Evolutionary conservation across 1,140 invertebrate species (phyloP).

Genomic region (Drosophila kurseongensis): DNA sequence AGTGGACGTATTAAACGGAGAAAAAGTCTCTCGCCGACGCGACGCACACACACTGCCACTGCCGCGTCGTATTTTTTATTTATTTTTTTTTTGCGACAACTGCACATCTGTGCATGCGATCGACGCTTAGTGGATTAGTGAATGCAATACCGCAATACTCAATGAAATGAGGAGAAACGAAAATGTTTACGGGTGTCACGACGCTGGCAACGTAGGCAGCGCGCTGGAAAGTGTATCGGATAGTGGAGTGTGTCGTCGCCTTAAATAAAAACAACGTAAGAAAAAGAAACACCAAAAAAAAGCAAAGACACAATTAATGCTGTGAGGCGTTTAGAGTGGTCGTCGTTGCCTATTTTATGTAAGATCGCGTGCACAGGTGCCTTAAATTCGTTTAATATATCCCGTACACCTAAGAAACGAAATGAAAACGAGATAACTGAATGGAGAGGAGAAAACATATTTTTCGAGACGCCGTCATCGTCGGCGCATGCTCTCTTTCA

Average conservation of each 20-base stretch:
- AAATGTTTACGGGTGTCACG: constrained; percentile 9
- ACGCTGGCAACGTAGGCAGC: constrained; percentile 32
- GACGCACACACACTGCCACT: constrained; percentile 28
- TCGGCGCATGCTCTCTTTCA: constrained; percentile 30
- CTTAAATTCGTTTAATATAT: constrained; percentile 20
- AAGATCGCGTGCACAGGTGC: constrained; percentile 69
- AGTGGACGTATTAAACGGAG: constrained; percentile 1
- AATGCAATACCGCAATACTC: constrained; percentile 23
- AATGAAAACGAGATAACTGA: constrained; percentile 42
- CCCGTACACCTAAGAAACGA: constrained; percentile 15
- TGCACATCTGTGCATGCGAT: constrained; percentile 6
- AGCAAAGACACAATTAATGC: constrained; percentile 24
- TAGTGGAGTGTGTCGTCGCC: constrained; percentile 36
- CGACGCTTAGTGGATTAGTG: constrained; percentile 15
- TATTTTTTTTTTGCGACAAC: constrained; percentile 10
- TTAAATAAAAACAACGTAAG: constrained; percentile 64
- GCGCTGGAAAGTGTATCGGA: constrained; percentile 52
- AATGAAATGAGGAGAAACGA: constrained; percentile 27
- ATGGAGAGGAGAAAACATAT: constrained; percentile 18
- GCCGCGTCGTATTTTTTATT: constrained; percentile 15
- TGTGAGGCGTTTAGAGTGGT: constrained; percentile 29
- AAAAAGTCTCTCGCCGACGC: constrained; percentile 44
- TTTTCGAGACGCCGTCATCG: constrained; percentile 24
- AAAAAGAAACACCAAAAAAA: constrained; percentile 61
- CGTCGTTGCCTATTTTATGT: constrained; percentile 30